Conservation (phyloP, 2,797 vertebrate species). For the Hyperoplus lanceolatus region DNA sequence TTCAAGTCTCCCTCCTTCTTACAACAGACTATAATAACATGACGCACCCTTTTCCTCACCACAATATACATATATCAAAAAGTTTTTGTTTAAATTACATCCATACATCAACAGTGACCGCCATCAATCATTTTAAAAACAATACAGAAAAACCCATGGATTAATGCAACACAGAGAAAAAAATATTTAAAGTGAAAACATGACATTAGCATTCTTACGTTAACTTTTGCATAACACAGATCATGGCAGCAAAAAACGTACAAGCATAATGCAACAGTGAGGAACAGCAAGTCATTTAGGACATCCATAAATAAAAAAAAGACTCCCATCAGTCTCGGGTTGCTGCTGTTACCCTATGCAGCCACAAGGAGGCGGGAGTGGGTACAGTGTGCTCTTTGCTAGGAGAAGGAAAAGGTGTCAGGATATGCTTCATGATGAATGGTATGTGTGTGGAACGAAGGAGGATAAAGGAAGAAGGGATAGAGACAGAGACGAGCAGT, state of each 20-base stretch:
- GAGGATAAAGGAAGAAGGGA: conserved; percentile 22
- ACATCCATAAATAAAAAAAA: conserved; percentile 54
- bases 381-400: conserved; percentile 47
- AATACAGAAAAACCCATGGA: conserved; percentile 41
- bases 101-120: conserved; percentile 70
- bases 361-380: conserved; percentile 65
- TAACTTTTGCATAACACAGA: conserved; percentile 68
- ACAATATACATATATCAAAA: conserved; percentile 56
- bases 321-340: conserved; percentile 14
- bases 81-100: conserved; percentile 66
- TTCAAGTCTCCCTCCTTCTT: conserved; percentile 73
- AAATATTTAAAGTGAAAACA: conserved; percentile 31
- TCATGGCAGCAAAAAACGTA: conserved; percentile 67
- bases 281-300: conserved; percentile 52
- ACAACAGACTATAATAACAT: conserved; percentile 20
- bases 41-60: conserved; percentile 33
- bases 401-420: conserved; percentile 57
- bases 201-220: conserved; percentile 62
- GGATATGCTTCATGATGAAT: conserved; percentile 57
- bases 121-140: conserved; percentile 60
- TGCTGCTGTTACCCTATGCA: conserved; percentile 47
- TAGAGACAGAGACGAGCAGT: conserved; percentile 36
- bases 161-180: conserved; percentile 60
- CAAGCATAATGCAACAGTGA: conserved; percentile 64
- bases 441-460: conserved; percentile 48